Evolutionary conservation across 2,113 vertebrate genomes (phyloP).

Genomic region (Neoarius graeffei): DNA sequence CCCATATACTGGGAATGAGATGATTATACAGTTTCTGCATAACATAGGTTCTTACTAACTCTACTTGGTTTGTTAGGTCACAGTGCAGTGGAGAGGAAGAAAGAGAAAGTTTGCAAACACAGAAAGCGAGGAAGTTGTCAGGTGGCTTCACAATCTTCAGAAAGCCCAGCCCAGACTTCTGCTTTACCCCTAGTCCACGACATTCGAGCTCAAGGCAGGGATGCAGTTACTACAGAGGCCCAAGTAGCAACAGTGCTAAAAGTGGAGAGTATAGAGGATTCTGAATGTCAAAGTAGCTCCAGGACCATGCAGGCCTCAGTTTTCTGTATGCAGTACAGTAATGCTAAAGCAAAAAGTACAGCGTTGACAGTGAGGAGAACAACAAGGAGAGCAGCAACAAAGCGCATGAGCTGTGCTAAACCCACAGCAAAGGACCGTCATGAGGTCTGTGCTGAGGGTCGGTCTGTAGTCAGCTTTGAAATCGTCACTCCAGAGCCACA

Average conservation of each 20-base stretch:
- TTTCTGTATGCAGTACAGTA: constrained; percentile 22
- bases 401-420: constrained; percentile 4
- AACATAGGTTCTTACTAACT: background rate
- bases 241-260: background rate
- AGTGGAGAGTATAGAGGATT: background rate
- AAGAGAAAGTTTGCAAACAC: background rate
- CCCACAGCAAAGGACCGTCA: background rate
- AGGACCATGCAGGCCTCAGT: background rate
- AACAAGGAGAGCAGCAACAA: constrained; percentile 7
- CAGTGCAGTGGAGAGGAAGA: constrained; percentile 1
- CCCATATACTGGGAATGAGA: background rate
- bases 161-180: background rate
- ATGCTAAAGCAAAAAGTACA: background rate
- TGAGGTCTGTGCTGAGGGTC: background rate
- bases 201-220: background rate
- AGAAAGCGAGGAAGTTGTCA: constrained; percentile 39
- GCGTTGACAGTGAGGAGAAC: constrained; percentile 19
- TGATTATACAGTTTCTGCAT: background rate
- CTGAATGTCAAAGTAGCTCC: background rate
- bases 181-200: background rate
- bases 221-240: background rate
- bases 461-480: constrained; percentile 33
- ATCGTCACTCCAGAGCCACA: constrained; percentile 37
- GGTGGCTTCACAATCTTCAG: background rate
- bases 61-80: constrained; percentile 21